A percentile compares a stretch with the other conserved stretches of the same genome.
Conservation (phyloP, 2,113 vertebrate genomes). For the Callospermophilus lateralis region DNA sequence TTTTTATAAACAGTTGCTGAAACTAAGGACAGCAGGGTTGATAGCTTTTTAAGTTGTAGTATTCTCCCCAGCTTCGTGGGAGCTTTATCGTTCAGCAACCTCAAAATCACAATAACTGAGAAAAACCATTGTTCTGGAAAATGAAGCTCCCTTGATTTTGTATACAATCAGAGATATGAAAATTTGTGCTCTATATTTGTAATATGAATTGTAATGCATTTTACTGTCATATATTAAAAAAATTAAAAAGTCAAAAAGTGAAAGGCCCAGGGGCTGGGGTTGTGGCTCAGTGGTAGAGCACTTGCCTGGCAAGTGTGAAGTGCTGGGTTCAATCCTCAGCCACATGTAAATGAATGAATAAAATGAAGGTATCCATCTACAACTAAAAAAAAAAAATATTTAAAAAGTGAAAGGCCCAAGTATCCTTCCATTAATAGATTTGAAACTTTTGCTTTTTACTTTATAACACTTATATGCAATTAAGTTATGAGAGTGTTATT, state of each 20-base stretch:
- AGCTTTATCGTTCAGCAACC: not conserved
- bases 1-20: not conserved
- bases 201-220: too few species aligned
- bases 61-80: not conserved
- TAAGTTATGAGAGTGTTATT: not conserved
- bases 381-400: too few species aligned
- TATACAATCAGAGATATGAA: too few species aligned
- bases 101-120: not conserved
- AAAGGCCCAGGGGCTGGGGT: not conserved
- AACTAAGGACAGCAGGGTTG: not conserved
- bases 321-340: too few species aligned
- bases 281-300: too few species aligned
- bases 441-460: conserved; percentile 25
- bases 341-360: too few species aligned
- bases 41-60: conserved; percentile 8
- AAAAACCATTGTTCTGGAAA: conserved; percentile 32
- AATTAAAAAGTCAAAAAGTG: not conserved
- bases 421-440: conserved; percentile 8
- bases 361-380: too few species aligned
- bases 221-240: too few species aligned
- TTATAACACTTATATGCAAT: conserved; percentile 5
- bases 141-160: not conserved
- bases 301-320: too few species aligned
- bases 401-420: not conserved
- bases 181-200: too few species aligned